Evolutionary conservation across 2,888 invertebrate genomes (phyloP), one percentile per base, ranked within the genome.

Genomic region (Cheilosia grossa): DNA sequence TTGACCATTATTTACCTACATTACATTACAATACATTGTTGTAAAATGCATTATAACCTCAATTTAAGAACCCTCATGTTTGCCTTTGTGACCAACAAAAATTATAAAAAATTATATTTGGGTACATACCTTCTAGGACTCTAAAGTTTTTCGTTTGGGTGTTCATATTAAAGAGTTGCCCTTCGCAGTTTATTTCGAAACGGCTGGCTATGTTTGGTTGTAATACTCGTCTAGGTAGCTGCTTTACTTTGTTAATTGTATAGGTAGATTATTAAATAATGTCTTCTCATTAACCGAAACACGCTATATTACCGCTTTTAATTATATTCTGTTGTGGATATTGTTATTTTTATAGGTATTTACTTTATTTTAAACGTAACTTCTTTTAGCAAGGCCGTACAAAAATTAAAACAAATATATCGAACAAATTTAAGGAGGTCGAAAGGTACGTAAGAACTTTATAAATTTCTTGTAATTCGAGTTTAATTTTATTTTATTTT

Each of bases 121-220:
- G 9, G 13, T 37, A 87, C 89, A 88, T 89, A 92, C 91, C 91
- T 90, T 92, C 92, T 72, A 92, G 90, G 56, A 91, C 89, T 86
- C 92, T 91, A 88, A 90, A 92, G 87, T 89, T 91, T 87, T 92
- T 92, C 77, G 92, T 90, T 88, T 91, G 92, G 74, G 91, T 90
- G 88, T 92, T 91, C 91, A 92, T 92, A 77, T 87, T 91, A 89
- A 53, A 67, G 44, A 75, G 49, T 24, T 63, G n/a, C 61, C 58
- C 69, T 59, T 54, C 19, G 58, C 59, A 42, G 58, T 44, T 56
- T 61, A 75, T 24, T 70, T 77, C 53, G 59, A 87, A 87, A 79
- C 87, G 87, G 82, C 87, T 88, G 88, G 75, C 82, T 85, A 24
- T 93, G 91, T 93, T 93, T 89, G 89, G 89, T 90, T 89, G 90